Percentiles rank a stretch among this genome's conserved stretches.
These are phyloP conservation scores for human (Homo sapiens) DNA, from an alignment of 2,113 vertebrate genomes.

Conservation along the genomic window GRCh38 chr9:34412501-34413000, in stretches of 20 bases:
- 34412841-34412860: neutral
- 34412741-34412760: conserved; percentile 12
- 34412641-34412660: neutral
- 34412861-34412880: neutral
- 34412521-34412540: neutral
- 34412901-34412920: neutral
- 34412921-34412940: neutral
- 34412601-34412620: neutral
- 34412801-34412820: conserved; percentile 5
- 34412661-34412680: neutral
- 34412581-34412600: neutral
- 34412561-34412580: neutral
- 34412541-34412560: neutral
- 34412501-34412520: conserved; percentile 4
- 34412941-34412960: conserved; percentile 23
- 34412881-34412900: neutral
- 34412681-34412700: neutral
- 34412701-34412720: neutral
- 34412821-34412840: conserved; percentile 41
- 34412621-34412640: neutral
- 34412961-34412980: neutral
- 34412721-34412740: conserved; percentile 7
- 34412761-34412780: neutral
- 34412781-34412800: conserved; percentile 38
- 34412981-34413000: conserved; percentile 10